phyloP scores from a whole-genome alignment of 2,797 vertebrate species.

The Oreortyx pictus region DNA sequence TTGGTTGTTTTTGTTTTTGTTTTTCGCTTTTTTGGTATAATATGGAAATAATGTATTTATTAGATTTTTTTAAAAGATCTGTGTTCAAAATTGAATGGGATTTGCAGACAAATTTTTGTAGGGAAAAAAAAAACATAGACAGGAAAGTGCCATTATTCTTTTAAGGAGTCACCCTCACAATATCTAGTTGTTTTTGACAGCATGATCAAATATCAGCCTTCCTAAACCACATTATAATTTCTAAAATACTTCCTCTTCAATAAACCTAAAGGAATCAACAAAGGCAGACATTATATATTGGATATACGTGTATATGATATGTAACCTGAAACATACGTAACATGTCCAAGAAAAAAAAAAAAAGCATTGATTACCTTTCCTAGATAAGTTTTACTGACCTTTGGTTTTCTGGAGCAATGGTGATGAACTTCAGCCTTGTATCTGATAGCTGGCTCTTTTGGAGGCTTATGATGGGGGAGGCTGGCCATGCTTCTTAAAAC shows the following conservation, averaged over 20 bases:
- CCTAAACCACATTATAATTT: background rate
- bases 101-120: background rate
- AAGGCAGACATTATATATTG: background rate
- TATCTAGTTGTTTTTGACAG: background rate
- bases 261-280: background rate
- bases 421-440: background rate
- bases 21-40: background rate
- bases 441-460: background rate
- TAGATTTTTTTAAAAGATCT: accelerated
- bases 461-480: background rate
- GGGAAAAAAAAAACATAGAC: background rate
- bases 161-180: background rate
- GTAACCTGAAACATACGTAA: background rate
- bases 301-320: background rate
- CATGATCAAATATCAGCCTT: background rate
- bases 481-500: background rate
- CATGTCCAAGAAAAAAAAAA: background rate
- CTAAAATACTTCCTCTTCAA: background rate
- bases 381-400: background rate
- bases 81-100: background rate
- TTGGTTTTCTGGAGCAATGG: background rate
- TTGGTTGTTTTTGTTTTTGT: background rate
- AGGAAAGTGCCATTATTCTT: background rate
- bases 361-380: background rate
- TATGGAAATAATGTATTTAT: background rate